Base-by-base conservation (phyloP, 2,888 invertebrate species). In the Tachina lurida region DNA sequence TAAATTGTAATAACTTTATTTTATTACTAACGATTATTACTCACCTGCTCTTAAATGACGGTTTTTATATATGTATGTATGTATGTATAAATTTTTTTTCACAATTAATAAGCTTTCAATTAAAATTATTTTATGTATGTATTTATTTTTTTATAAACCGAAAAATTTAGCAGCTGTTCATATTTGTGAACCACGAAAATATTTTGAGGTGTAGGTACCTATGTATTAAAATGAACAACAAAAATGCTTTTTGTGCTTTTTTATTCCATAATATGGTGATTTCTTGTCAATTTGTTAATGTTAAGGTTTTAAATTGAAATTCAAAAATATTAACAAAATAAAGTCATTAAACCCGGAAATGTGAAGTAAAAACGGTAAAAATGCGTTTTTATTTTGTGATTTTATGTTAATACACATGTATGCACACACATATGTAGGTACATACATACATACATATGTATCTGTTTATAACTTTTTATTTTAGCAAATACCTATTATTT, bases 281-380 rank as follows among this genome's bases (percentile, higher is more conserved):
- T 83, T 87, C 87, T 88, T 87, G 13, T 68, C 49, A 19, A 56
- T 63, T 71, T 80, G 54, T 75, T 78, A 75, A 54, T 58, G 70
- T 74, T n/a, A 73, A 47, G 56, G 63, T 75, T 78, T 74, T 71
- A 76, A 84, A 81, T 65, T 68, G 63, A 85, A 87, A 79, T 86
- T 70, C 39, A 84, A 75, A 79, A 58, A 67, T 47, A 47, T 47
- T 19, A 47, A 19, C 52, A 54, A 12, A 54, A 10, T 10, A 17
- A 54, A 89, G 90, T 90, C 90, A 90, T 90, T 89, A 90, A 91
- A 90, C 91, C 90, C 91, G 90, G 90, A 90, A 90, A 89, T 87
- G 86, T 88, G 81, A 67, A 83, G 17, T 88, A 88, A 70, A 77
- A 74, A 88, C 87, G 86, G 82, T 87, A 67, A 78, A 81, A 74